Evolutionary conservation across 2,113 vertebrate species (phyloP), one percentile per base, ranked within the genome.

Genomic region (Paratilapia polleni): DNA sequence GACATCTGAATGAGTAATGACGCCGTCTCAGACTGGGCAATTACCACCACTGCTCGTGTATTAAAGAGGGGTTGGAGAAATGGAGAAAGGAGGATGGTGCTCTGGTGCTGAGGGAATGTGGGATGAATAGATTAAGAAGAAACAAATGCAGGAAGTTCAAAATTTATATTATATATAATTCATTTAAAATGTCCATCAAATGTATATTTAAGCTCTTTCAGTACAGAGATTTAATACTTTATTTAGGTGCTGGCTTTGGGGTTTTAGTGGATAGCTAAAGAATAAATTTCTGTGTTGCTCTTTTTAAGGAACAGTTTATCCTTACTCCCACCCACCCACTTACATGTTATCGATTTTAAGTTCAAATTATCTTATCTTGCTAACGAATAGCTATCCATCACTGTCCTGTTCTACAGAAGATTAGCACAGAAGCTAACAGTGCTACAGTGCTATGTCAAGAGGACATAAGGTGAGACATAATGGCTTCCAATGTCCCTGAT

Each of bases 1-100:
- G 91, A 95, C 91, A 94, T 94, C 94, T 86, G 93, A 94, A 94
- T 96, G 95, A 96, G 91, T 95, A 93, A 96, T 96, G 94, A 92
- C 91, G 84, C 92, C 87, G 89, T 95, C 93, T 86, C 93, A 93
- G 93, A 94, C 87, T 89, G 87, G 86, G 92, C 94, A 95, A 95
- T 96, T 95, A 96, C 94, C 92, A 91, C 88, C 89, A 87, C 89
- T 54, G 89, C 94, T 95, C 92, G 85, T 95, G 95, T 95, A 94
- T 95, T 95, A 95, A 94, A 91, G 91, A 88, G 86, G 80, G 83
- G 89, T 87, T 89, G 89, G 87, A 89, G 86, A 85, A 87, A 89
- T 80, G 87, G 77, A 87, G 82, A 87, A 82, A 83, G 88, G 83
- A 91, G 83, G 87, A 82, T 75, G 88, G 89, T 62, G 89, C 83